These are phyloP conservation scores for Pithecia hirsuta DNA, from an alignment of 2,797 vertebrate species.

Conservation along the genomic window DNA sequence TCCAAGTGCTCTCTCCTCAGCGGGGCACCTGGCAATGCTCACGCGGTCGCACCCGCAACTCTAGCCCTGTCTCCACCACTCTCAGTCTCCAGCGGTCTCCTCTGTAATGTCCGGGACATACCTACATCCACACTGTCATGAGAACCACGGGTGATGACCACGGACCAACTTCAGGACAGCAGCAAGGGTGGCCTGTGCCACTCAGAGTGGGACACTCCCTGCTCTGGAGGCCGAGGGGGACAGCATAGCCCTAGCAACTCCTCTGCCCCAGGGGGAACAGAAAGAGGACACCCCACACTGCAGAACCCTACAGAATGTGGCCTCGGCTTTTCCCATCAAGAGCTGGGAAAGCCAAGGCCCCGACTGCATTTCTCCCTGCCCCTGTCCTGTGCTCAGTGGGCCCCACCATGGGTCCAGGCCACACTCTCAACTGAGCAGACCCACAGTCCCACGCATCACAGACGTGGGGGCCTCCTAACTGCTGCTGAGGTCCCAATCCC, in stretches of 20 bases:
- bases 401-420: rapidly evolving
- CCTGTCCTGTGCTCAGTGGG: neutral
- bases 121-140: rapidly evolving
- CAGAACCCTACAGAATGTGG: neutral
- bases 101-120: rapidly evolving
- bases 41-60: rapidly evolving
- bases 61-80: neutral
- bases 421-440: neutral
- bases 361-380: neutral
- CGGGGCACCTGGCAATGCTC: rapidly evolving
- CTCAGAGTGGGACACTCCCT: rapidly evolving
- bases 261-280: neutral
- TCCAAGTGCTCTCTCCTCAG: neutral
- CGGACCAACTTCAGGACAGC: rapidly evolving
- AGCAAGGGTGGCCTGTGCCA: neutral
- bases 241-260: neutral
- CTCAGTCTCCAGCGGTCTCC: rapidly evolving
- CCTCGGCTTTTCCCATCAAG: neutral
- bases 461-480: neutral
- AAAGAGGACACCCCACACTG: neutral
- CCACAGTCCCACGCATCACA: neutral
- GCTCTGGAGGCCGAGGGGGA: neutral
- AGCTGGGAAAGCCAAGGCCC: neutral
- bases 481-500: slow-evolving; percentile 18
- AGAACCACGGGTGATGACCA: neutral